Conservation (phyloP, 2,797 vertebrate species). For the Malacoctenus gilli region DNA sequence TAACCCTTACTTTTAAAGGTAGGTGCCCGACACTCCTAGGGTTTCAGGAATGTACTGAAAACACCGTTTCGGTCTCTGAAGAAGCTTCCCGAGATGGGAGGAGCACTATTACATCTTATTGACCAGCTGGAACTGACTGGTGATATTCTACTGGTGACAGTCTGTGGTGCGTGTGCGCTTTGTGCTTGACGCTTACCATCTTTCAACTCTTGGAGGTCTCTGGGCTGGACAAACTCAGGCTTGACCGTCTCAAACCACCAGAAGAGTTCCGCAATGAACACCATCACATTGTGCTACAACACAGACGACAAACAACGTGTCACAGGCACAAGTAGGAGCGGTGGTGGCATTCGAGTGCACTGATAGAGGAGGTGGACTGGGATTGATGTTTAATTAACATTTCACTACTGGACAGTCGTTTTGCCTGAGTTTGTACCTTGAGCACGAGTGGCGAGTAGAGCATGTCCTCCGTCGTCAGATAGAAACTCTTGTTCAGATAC, state of each 20-base stretch:
- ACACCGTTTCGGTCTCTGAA: too few species aligned
- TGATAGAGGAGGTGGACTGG: neutral
- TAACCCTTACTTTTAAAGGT: too few species aligned
- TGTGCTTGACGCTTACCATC: conserved; percentile 87
- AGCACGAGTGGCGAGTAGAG: conserved; percentile 92
- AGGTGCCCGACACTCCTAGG: too few species aligned
- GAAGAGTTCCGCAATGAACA: conserved; percentile 97
- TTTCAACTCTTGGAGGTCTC: conserved; percentile 92
- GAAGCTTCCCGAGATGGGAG: too few species aligned
- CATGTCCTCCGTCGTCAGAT: conserved; percentile 95
- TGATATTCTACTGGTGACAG: too few species aligned
- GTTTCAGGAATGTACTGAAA: too few species aligned
- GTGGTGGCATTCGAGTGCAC: neutral
- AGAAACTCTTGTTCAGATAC: conserved; percentile 94
- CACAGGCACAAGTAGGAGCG: too few species aligned
- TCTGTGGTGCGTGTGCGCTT: too few species aligned
- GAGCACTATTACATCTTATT: too few species aligned
- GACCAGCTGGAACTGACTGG: too few species aligned
- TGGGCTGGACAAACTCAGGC: conserved; percentile 95
- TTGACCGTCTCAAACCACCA: conserved; percentile 99
- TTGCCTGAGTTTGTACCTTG: conserved; percentile 83
- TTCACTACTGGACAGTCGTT: neutral
- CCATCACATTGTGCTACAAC: conserved; percentile 93
- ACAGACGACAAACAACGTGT: conserved; percentile 2
- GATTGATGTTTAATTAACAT: neutral